phyloP scores from a whole-genome alignment of 2,113 vertebrate species.

The Dascyllus trimaculatus region DNA sequence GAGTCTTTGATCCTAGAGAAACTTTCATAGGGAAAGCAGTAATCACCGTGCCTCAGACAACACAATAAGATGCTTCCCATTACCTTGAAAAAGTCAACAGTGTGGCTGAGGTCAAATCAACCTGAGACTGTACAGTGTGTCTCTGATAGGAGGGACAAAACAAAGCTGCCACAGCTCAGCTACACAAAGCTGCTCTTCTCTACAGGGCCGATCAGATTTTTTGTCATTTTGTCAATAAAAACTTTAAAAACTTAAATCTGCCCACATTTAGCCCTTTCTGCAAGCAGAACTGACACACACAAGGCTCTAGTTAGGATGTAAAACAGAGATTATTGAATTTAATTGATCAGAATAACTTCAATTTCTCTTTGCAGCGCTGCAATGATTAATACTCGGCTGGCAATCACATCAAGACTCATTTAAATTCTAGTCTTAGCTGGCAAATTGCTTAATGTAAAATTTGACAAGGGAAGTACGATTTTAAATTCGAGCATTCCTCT shows the following conservation, averaged over 20 bases:
- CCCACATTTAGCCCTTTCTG: neutral
- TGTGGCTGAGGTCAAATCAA: conserved; percentile 70
- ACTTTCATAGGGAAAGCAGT: conserved; percentile 73
- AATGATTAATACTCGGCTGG: neutral
- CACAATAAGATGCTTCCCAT: conserved; percentile 77
- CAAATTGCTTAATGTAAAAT: neutral
- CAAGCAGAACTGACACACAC: neutral
- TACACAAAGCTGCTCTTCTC: conserved; percentile 26
- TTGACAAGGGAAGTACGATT: neutral
- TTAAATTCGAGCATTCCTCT: neutral
- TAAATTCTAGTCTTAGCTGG: conserved; percentile 7
- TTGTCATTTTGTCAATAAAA: conserved; percentile 23
- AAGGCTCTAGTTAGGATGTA: neutral
- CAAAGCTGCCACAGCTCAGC: conserved; percentile 32
- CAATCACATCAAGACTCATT: neutral
- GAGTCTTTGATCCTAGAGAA: conserved; percentile 80
- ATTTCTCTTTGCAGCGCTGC: neutral
- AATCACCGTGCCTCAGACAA: conserved; percentile 69
- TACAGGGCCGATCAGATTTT: conserved; percentile 23
- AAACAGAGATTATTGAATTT: neutral
- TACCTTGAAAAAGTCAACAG: conserved; percentile 72
- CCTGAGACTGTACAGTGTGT: conserved; percentile 32
- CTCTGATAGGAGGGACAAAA: conserved; percentile 42
- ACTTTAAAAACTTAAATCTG: conserved; percentile 16
- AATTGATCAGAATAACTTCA: conserved; percentile 1